Evolutionary conservation across 2,888 invertebrate species (phyloP).

Genomic region (Danaus chrysippus): DNA sequence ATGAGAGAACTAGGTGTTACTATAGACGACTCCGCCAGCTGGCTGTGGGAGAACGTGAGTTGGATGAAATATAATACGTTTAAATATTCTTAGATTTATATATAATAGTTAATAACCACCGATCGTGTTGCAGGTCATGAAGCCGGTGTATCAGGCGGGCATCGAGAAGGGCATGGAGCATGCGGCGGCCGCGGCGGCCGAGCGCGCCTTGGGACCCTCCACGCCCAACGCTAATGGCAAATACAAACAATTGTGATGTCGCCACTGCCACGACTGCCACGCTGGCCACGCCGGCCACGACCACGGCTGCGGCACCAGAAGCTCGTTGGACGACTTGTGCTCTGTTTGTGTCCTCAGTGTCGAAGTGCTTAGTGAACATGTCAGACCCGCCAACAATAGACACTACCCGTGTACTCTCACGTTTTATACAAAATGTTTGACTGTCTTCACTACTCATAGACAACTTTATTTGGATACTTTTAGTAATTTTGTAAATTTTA

Average conservation of each 20-base stretch:
- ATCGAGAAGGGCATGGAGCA: conserved; percentile 91
- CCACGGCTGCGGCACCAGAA: background rate
- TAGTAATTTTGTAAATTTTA: background rate
- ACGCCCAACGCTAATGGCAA: conserved; percentile 79
- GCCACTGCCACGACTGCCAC: conserved; percentile 30
- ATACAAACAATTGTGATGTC: conserved; percentile 81
- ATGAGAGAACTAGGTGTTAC: conserved; percentile 90
- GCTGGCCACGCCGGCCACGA: conserved; percentile 14
- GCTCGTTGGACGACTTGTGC: background rate
- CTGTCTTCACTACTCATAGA: background rate
- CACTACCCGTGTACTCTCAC: background rate
- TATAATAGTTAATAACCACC: background rate
- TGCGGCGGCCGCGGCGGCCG: conserved; percentile 88
- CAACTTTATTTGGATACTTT: background rate
- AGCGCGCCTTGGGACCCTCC: conserved; percentile 79
- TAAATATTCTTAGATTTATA: too few relatives aligned
- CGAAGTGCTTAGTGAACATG: background rate
- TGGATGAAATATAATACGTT: background rate
- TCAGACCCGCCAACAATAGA: background rate
- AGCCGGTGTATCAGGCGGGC: conserved; percentile 88
- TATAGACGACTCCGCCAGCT: conserved; percentile 92
- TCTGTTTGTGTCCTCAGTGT: conserved; percentile 6
- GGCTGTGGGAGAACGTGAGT: conserved; percentile 95
- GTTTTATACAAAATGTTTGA: background rate
- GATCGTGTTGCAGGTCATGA: conserved; percentile 82